These are phyloP conservation scores for Spermophilus dauricus DNA, from an alignment of 2,113 vertebrate genomes.

Conservation along the genomic window DNA sequence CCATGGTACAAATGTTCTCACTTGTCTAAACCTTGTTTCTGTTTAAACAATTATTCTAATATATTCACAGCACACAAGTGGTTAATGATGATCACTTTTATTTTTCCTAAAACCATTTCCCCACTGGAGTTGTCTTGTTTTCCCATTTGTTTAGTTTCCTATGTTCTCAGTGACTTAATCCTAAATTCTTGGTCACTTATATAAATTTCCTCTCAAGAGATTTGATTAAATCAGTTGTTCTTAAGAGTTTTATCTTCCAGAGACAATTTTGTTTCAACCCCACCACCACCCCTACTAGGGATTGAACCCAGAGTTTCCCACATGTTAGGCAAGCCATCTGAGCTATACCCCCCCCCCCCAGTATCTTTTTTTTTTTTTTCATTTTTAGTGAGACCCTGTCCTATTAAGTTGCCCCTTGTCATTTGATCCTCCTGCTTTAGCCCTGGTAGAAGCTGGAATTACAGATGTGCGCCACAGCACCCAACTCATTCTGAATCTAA, in stretches of 20 bases:
- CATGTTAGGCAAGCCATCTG: too few relatives aligned
- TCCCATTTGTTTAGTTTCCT: neutral
- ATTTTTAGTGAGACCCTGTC: too few relatives aligned
- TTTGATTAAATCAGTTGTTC: neutral
- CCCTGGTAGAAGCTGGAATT: too few relatives aligned
- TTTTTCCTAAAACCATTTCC: neutral
- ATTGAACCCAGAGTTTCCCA: too few relatives aligned
- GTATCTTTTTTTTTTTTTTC: too few relatives aligned
- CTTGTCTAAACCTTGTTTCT: neutral
- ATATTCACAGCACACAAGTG: neutral
- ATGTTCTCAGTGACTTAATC: neutral
- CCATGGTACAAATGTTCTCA: too few relatives aligned
- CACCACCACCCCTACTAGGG: too few relatives aligned
- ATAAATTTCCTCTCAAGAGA: neutral
- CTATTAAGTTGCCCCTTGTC: too few relatives aligned
- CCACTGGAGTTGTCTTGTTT: constrained; percentile 1
- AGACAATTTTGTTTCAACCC: too few relatives aligned
- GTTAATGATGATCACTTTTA: neutral
- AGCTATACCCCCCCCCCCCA: too few relatives aligned
- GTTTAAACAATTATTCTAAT: neutral
- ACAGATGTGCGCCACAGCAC: too few relatives aligned
- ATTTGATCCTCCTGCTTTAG: too few relatives aligned
- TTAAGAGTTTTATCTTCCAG: neutral
- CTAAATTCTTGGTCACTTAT: neutral
- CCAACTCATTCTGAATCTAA: neutral